Conservation (phyloP, 2,888 invertebrate species). For the Epistrophe grossulariae region DNA sequence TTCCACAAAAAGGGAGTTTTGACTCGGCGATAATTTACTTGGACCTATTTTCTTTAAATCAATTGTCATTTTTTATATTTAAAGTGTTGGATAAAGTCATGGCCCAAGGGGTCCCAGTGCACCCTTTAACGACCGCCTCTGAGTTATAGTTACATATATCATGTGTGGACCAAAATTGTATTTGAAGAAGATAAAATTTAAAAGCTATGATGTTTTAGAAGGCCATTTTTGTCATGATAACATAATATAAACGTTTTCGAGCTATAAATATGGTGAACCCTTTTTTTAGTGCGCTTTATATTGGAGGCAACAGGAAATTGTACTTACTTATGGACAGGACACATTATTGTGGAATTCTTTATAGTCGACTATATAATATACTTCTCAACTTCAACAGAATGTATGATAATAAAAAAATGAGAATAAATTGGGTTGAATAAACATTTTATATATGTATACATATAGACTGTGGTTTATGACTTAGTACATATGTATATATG, state of each 20-base stretch:
- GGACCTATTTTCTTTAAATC: too few relatives aligned
- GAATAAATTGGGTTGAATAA: constrained; percentile 29
- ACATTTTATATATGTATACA: neutral
- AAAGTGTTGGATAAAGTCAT: too few relatives aligned
- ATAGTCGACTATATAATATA: neutral
- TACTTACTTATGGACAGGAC: constrained; percentile 18
- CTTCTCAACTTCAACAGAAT: neutral
- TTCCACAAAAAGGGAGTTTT: too few relatives aligned
- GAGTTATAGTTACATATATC: neutral
- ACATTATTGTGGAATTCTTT: constrained; percentile 7
- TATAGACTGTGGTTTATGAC: neutral
- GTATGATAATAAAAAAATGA: neutral
- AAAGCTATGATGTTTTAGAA: constrained; percentile 7
- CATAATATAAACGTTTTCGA: constrained; percentile 4
- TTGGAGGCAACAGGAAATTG: constrained; percentile 31
- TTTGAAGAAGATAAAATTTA: neutral
- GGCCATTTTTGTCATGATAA: neutral
- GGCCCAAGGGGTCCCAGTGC: neutral
- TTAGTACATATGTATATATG: neutral
- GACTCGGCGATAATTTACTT: too few relatives aligned
- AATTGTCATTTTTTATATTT: too few relatives aligned
- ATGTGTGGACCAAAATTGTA: neutral
- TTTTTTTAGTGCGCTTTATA: neutral
- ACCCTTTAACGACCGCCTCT: neutral
- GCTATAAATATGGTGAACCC: neutral